Base-by-base conservation (phyloP, 2,888 invertebrate genomes). In the Gymnocheta viridis region DNA sequence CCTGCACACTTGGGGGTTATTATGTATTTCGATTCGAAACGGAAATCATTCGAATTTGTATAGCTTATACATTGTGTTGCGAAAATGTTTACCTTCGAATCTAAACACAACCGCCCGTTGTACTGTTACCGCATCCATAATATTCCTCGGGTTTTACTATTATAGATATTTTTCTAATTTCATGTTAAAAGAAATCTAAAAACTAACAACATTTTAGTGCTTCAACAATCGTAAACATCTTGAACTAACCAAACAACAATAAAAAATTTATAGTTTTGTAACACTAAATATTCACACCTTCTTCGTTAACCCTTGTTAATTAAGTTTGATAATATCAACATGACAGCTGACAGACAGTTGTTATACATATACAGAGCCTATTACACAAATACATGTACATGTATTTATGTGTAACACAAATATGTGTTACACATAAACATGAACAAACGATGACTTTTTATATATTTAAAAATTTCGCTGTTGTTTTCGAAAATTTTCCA, bases 271-370 rank as follows among this genome's bases (percentile, higher is more conserved):
- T 1, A 24, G 27, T 62, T 56, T 41, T 19, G 27, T 10, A 0
- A 17, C 41, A 9, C 29, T 22, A 54, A n/a, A 47, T 49, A 60
- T 51, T 69, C 49, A 38, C 69, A 69, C 69, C 41, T 78, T 67
- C 32, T 29, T 4, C 19, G 14, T 12, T 22, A 74, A 74, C 19
- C n/a, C 38, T 14, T 49, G 47, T 47, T 49, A 35, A 67, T 67
- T 77, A 77, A 69, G 58, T 38, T 54, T 60, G 49, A 49, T 47
- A 58, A 19, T 58, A 58, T 49, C 10, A 67, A 77, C 49, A 67
- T 69, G 60, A 78, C 69, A 60, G 60, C 67, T 69, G 58, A 49
- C 49, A 78, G 49, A 38, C 47, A 77, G 54, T 35, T n/a, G 22
- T 24, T 22, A 38, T 10, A 32, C 54, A 29, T 29, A 56, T 9